These are phyloP conservation scores for Pollenia labialis DNA, from an alignment of 2,888 invertebrate genomes.

Conservation along the genomic window DNA sequence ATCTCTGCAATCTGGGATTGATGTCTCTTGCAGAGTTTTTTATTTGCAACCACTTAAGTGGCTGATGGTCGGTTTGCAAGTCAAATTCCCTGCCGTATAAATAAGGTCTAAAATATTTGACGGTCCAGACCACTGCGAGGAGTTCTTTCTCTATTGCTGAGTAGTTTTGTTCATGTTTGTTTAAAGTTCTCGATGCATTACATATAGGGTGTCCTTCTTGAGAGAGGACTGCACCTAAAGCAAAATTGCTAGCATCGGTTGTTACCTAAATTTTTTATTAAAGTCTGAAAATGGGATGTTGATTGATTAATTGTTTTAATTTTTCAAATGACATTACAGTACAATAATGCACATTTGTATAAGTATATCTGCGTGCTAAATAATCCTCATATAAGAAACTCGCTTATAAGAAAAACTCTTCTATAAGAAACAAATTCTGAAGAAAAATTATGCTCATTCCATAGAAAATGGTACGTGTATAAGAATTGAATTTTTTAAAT, in stretches of 20 bases:
- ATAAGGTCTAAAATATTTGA: conserved; percentile 60
- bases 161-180: conserved; percentile 61
- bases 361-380: no score
- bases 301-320: conserved; percentile 7
- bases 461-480: no score
- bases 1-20: neutral
- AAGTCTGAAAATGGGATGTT: conserved; percentile 64
- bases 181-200: conserved; percentile 22
- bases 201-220: neutral
- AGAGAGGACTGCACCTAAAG: conserved; percentile 22
- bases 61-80: neutral
- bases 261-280: conserved; percentile 40
- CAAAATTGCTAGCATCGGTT: conserved; percentile 28
- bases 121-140: conserved; percentile 64
- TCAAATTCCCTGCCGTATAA: no score
- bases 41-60: conserved; percentile 14
- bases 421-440: no score
- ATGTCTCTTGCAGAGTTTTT: conserved; percentile 6
- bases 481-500: no score
- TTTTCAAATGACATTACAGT: conserved; percentile 28
- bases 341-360: no score
- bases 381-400: no score
- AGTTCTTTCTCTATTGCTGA: conserved; percentile 67
- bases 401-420: no score
- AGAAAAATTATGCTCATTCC: no score